Evolutionary conservation across 2,888 invertebrate genomes (phyloP), one percentile per base, ranked within the genome.

Genomic region (Ischnura elegans): DNA sequence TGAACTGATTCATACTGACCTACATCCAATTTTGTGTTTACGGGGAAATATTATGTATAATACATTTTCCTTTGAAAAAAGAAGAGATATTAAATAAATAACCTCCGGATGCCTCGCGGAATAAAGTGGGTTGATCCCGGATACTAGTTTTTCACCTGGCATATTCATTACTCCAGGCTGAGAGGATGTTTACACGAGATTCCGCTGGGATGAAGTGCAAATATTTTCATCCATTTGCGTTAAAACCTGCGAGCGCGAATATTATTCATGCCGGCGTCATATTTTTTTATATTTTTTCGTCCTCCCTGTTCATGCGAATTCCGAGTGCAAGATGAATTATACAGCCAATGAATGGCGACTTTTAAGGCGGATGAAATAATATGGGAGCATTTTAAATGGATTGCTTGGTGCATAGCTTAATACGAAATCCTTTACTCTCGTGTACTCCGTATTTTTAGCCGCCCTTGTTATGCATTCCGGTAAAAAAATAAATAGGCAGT

Each of bases 181-280:
- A 61, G 61, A 6, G n/a, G 10, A 61, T n/a, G 2, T 13, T n/a
- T 61, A 61, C n/a, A 6, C 61, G n/a, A 61, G 61, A 10, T 61
- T n/a, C n/a, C n/a, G n/a, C n/a, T 61, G n/a, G n/a, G n/a, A 25
- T 61, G n/a, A 61, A 76, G 36, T 76, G 76, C 0, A 76, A 76
- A 76, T 76, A 76, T 61, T 61, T 61, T 36, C 36, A 76, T 76
- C 76, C 76, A 76, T 76, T 76, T 13, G 36, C 76, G 76, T n/a
- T 0, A 36, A 76, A 76, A 36, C 13, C 29, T 16, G 76, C 36
- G 10, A n/a, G n/a, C 5, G 76, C 36, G 3, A 76, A 76, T 2
- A 36, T 76, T 76, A 36, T 76, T 36, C 25, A 13, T 16, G 10
- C 10, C 13, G 13, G 16, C 8, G 36, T 36, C 29, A 51, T 19